Percentiles rank a stretch among this genome's conserved stretches.
These are phyloP conservation scores for Neodon shergylaensis DNA, from an alignment of 2,113 vertebrate genomes.

Conservation along the genomic window DNA sequence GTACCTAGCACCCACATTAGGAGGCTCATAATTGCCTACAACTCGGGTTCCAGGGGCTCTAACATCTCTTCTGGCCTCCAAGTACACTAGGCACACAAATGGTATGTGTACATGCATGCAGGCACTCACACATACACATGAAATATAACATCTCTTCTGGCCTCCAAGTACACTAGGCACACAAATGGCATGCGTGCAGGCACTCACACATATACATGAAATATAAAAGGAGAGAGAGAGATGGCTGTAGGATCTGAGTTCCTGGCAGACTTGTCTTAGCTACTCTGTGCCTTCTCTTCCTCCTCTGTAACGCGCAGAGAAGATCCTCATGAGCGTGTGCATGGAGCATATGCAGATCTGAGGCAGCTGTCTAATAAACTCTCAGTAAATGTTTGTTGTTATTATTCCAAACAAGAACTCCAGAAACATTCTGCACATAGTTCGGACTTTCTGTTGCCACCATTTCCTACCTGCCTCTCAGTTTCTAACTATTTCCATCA, in stretches of 20 bases:
- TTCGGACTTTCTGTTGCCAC: neutral
- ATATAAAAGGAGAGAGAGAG: neutral
- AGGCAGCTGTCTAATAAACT: neutral
- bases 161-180: neutral
- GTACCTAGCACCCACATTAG: neutral
- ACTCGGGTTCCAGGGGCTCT: neutral
- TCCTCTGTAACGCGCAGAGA: neutral
- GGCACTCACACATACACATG: neutral
- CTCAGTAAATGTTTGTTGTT: slow-evolving; percentile 8
- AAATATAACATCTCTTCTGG: neutral
- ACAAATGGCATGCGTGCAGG: neutral
- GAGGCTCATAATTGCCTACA: too few relatives aligned
- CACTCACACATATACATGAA: neutral
- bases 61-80: neutral
- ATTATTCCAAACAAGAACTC: neutral
- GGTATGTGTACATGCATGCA: neutral
- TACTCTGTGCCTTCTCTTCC: neutral
- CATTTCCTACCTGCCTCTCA: slow-evolving; percentile 1
- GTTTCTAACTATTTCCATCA: slow-evolving; percentile 11
- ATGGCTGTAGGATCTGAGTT: slow-evolving; percentile 9
- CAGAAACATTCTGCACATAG: slow-evolving; percentile 13
- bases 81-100: too few relatives aligned
- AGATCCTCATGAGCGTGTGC: neutral
- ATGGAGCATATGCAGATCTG: neutral
- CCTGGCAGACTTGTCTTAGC: neutral